A percentile compares a stretch with the other conserved stretches of the same genome.
phyloP scores from a whole-genome alignment of 2,797 vertebrate species.

The Sorex maritimensis region DNA sequence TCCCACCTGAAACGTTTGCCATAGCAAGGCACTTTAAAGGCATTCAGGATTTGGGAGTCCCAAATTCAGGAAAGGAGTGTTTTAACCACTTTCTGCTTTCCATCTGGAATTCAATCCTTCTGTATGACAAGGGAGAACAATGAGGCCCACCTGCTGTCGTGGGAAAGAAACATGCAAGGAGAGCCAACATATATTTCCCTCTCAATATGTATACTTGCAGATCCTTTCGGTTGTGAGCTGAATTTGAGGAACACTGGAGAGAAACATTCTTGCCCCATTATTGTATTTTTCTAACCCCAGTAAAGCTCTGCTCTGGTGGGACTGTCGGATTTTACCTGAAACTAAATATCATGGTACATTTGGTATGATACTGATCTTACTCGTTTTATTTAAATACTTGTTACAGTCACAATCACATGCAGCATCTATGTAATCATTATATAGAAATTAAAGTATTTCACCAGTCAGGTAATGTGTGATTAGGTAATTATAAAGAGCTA shows the following conservation, averaged over 20 bases:
- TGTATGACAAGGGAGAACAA: background rate
- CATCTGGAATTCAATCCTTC: background rate
- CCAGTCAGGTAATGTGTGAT: background rate
- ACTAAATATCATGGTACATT: background rate
- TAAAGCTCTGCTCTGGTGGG: background rate
- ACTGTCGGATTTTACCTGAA: background rate
- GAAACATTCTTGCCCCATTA: background rate
- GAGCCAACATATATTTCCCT: background rate
- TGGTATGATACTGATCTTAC: background rate
- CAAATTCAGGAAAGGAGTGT: background rate
- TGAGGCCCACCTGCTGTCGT: background rate
- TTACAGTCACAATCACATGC: background rate
- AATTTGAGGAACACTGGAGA: background rate
- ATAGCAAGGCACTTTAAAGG: background rate
- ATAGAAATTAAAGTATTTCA: constrained; percentile 33
- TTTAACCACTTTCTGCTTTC: background rate
- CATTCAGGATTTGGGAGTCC: background rate
- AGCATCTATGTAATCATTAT: background rate
- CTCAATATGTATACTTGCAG: background rate
- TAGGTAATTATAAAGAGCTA: background rate
- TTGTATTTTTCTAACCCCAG: background rate
- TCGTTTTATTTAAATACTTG: background rate
- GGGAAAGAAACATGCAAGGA: background rate
- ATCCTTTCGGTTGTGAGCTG: background rate
- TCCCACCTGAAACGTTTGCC: background rate